phyloP scores from a whole-genome alignment of 2,888 invertebrate species.

The Reticulitermes lucifugus region DNA sequence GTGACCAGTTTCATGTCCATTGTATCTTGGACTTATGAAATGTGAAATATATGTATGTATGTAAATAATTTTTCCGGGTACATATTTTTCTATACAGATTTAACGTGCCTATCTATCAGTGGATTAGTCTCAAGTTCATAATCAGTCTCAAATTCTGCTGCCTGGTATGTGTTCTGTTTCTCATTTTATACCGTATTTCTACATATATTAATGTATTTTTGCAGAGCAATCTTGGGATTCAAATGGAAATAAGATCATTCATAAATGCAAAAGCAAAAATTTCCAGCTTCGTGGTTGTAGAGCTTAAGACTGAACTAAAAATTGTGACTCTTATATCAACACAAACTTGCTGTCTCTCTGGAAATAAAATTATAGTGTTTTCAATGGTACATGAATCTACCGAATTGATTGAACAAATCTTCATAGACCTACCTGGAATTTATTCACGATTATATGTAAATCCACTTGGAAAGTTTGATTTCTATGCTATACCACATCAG shows the following conservation, averaged over 20 bases:
- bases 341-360: constrained; percentile 10
- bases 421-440: constrained; percentile 1
- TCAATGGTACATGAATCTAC: background rate
- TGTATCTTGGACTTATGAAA: too few species aligned
- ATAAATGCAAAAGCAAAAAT: background rate
- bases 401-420: background rate
- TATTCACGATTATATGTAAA: background rate
- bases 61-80: too few species aligned
- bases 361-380: background rate
- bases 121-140: too few species aligned
- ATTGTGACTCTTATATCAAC: background rate
- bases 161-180: too few species aligned
- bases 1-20: too few species aligned
- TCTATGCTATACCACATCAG: constrained; percentile 30
- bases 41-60: too few species aligned
- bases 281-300: background rate
- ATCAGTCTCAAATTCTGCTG: too few species aligned
- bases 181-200: too few species aligned
- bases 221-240: background rate
- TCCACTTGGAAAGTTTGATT: background rate
- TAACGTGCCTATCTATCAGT: too few species aligned
- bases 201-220: background rate
- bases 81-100: too few species aligned
- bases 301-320: background rate
- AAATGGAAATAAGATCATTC: background rate